phyloP scores from a whole-genome alignment of 2,797 vertebrate genomes.

The Pseudomugil gertrudae region DNA sequence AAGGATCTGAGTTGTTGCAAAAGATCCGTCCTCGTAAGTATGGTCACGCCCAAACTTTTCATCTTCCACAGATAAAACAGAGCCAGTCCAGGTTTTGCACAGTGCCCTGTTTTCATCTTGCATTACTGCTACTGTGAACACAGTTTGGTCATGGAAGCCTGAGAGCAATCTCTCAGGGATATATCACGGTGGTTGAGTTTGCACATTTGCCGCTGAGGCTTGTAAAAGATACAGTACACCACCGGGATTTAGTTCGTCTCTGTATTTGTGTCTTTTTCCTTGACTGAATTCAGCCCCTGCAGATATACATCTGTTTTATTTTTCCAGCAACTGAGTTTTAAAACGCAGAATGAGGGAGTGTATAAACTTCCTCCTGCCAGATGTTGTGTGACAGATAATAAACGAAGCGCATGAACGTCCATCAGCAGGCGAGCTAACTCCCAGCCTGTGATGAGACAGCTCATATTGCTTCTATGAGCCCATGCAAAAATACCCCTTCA shows the following conservation, averaged over 20 bases:
- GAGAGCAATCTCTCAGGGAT: constrained; percentile 34
- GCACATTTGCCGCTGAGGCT: constrained; percentile 34
- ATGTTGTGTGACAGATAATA: constrained; percentile 82
- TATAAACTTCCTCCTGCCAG: constrained; percentile 72
- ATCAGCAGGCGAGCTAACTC: constrained; percentile 58
- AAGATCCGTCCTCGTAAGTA: constrained; percentile 76
- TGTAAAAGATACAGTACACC: constrained; percentile 28
- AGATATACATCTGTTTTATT: constrained; percentile 70
- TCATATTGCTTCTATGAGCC: constrained; percentile 28
- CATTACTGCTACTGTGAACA: constrained; percentile 9
- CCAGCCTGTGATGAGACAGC: constrained; percentile 67
- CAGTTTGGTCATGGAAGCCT: constrained; percentile 29
- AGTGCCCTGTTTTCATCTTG: constrained; percentile 32
- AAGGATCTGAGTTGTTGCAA: constrained; percentile 71
- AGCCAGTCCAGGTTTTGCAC: constrained; percentile 51
- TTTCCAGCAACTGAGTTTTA: constrained; percentile 65
- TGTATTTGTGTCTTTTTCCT: constrained; percentile 54
- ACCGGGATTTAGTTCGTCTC: constrained; percentile 48
- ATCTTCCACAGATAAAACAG: constrained; percentile 36
- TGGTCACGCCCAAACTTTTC: constrained; percentile 50
- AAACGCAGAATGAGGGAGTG: constrained; percentile 64
- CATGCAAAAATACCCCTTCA: not conserved
- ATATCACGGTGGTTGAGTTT: constrained; percentile 34
- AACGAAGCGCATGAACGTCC: constrained; percentile 66
- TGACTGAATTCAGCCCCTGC: constrained; percentile 59